Percentiles rank a stretch among this genome's conserved stretches.
Conservation (phyloP, 2,113 vertebrate genomes). For the Junco hyemalis region DNA sequence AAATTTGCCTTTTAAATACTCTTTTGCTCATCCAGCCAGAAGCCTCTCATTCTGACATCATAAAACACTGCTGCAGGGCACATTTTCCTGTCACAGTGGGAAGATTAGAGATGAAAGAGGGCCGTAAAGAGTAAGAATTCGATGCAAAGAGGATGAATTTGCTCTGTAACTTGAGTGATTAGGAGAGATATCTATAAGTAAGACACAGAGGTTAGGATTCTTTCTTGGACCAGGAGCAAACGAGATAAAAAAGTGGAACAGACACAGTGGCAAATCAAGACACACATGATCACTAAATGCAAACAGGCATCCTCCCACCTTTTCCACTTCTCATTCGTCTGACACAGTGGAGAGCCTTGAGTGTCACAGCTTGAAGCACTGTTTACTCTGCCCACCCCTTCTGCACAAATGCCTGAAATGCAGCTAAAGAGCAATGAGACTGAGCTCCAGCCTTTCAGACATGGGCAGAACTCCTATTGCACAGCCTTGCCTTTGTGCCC, state of each 20-base stretch:
- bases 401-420: background rate
- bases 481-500: background rate
- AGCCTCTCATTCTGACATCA: conserved; percentile 29
- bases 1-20: background rate
- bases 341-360: background rate
- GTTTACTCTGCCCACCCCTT: background rate
- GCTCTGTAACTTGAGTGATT: background rate
- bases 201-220: background rate
- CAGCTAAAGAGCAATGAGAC: background rate
- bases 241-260: background rate
- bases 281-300: background rate
- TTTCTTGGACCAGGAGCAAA: background rate
- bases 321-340: background rate
- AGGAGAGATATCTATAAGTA: background rate
- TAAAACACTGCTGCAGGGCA: background rate
- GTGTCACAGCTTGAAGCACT: background rate
- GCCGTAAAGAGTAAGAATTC: background rate
- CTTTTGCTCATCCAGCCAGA: conserved; percentile 1
- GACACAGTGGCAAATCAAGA: background rate
- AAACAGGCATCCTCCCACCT: background rate
- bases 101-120: conserved; percentile 23
- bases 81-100: background rate
- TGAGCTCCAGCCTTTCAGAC: background rate
- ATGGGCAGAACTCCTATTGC: background rate
- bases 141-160: background rate